phyloP scores from a whole-genome alignment of 2,888 invertebrate genomes.

The Dynastes tityus region DNA sequence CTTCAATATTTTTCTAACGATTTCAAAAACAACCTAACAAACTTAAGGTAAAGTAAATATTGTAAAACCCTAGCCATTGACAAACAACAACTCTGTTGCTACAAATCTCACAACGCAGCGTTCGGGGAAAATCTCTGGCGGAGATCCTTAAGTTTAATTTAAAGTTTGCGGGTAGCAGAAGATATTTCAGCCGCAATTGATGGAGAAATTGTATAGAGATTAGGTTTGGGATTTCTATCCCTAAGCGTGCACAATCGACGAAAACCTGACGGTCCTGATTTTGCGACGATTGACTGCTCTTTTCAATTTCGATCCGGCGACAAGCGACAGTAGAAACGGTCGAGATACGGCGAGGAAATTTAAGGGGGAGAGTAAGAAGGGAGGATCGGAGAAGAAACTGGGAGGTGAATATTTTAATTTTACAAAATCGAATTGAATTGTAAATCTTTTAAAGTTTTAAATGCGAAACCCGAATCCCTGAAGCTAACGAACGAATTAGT shows the following conservation, averaged over 20 bases:
- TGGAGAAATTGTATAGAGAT: constrained; percentile 42
- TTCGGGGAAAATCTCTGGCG: background rate
- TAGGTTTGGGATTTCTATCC: constrained; percentile 37
- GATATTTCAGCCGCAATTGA: constrained; percentile 42
- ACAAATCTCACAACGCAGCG: background rate
- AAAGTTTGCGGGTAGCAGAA: constrained; percentile 27
- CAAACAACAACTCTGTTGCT: background rate
- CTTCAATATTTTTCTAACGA: too few relatives aligned
- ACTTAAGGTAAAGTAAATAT: too few relatives aligned
- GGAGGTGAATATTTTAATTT: background rate
- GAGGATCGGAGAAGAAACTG: background rate
- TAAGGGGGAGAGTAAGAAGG: background rate
- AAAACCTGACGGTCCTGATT: constrained; percentile 5
- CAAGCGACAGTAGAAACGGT: background rate
- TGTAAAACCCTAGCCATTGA: background rate
- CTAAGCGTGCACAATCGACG: constrained; percentile 21
- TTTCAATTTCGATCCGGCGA: constrained; percentile 3
- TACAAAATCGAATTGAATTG: constrained; percentile 5
- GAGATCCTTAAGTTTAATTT: constrained; percentile 31
- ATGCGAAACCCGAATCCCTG: background rate
- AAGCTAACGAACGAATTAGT: background rate
- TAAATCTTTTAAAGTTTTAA: constrained; percentile 1
- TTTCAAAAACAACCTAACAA: background rate
- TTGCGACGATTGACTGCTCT: constrained; percentile 15
- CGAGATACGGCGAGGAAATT: background rate